Conservation (phyloP, 2,888 invertebrate species). For the Cyaniris semiargus region DNA sequence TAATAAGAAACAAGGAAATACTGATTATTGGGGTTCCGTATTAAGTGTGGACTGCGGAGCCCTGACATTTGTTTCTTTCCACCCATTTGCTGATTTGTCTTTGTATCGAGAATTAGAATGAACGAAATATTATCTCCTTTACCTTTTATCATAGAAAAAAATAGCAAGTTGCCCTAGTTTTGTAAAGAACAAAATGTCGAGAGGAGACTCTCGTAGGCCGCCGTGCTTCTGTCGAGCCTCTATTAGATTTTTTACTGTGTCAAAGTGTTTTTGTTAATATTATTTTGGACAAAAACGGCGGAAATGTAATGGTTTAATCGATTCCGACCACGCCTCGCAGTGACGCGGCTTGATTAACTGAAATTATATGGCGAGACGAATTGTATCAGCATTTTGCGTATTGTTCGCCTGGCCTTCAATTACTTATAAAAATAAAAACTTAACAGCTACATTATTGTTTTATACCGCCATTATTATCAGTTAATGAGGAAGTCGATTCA, state of each 20-base stretch:
- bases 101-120: neutral
- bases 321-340: constrained; percentile 71
- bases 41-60: neutral
- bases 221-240: constrained; percentile 36
- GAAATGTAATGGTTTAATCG: constrained; percentile 77
- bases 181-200: neutral
- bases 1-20: constrained; percentile 63
- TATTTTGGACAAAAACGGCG: constrained; percentile 66
- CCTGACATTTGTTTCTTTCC: neutral
- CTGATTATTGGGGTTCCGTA: neutral
- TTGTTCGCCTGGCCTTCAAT: constrained; percentile 71
- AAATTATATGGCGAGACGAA: constrained; percentile 78
- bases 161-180: neutral
- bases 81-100: neutral
- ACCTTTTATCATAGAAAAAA: neutral
- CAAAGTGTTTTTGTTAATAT: constrained; percentile 61
- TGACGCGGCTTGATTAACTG: constrained; percentile 75
- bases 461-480: constrained; percentile 73
- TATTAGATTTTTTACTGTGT: constrained; percentile 65
- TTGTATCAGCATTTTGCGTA: constrained; percentile 71
- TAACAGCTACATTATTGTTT: constrained; percentile 74
- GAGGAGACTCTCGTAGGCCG: neutral
- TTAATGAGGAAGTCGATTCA: constrained; percentile 75
- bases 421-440: constrained; percentile 72
- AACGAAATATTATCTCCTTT: neutral